Evolutionary conservation across 2,888 invertebrate species (phyloP).

Genomic region (Gerosis bhagava): DNA sequence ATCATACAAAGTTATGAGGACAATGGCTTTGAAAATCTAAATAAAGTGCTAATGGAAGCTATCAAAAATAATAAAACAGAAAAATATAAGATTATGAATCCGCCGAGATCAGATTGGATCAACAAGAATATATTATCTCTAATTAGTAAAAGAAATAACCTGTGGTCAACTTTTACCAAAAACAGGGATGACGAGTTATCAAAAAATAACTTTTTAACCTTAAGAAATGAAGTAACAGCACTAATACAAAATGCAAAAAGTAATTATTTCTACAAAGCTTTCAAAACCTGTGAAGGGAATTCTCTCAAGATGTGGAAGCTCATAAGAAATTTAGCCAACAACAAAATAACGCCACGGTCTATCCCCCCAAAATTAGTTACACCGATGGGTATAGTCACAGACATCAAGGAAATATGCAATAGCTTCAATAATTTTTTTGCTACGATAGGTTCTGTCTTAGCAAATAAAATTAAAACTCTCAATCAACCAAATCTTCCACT

Average conservation of each 20-base stretch:
- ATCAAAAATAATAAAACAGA: constrained; percentile 4
- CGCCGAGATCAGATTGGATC: constrained; percentile 24
- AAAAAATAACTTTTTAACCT: neutral
- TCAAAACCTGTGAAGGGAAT: neutral
- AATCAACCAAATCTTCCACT: too few species aligned
- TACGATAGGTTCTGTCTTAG: too few species aligned
- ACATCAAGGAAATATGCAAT: too few species aligned
- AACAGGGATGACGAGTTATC: neutral
- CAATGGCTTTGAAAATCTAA: neutral
- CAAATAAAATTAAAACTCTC: too few species aligned
- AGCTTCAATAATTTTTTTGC: too few species aligned
- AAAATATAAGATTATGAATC: constrained; percentile 20
- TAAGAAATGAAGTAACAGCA: neutral
- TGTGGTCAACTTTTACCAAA: neutral
- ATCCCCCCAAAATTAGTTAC: too few species aligned
- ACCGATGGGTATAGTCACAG: too few species aligned
- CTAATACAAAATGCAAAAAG: neutral
- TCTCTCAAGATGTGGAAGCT: neutral
- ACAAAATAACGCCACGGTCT: too few species aligned
- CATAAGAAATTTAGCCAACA: too few species aligned
- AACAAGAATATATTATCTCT: constrained; percentile 6
- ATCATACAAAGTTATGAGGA: too few species aligned
- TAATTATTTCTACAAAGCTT: neutral
- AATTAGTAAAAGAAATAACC: constrained; percentile 18
- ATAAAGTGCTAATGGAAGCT: neutral